Evolutionary conservation across 2,888 invertebrate genomes (phyloP), one percentile per base, ranked within the genome.

Genomic region (Bugulina stolonifera): DNA sequence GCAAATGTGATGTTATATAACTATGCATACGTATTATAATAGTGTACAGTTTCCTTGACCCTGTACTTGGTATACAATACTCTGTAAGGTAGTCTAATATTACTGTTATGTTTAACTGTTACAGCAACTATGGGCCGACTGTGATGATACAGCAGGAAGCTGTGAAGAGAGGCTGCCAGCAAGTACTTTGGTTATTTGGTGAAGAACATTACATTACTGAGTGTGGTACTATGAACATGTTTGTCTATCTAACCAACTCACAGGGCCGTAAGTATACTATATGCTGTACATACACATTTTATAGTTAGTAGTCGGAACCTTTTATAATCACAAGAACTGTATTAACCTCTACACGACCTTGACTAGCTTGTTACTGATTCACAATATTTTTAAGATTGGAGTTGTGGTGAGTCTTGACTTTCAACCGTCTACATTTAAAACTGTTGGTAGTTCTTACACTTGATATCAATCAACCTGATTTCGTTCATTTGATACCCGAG

Each of bases 151-250:
- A 87, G 78, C 83, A 84, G 73, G 79, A 92, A 81, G 91, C 92
- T 70, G 89, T 91, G 79, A 91, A 93, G 0, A 74, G 75, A 32
- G 94, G 93, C 0, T 89, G 94, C 76, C 94, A 97, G 78, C 98
- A 98, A 86, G 94, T 95, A 10, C 85, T 99, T 72, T 99, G 99
- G 99, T 87, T 99, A 55, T 96, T 91, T 81, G 98, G 97, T 1
- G 90, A 93, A 0, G 91, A 98, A 80, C 91, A 95, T 81, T 89
- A 94, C 83, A 82, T 99, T 34, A 98, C 99, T 0, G 99, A 99
- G 88, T 96, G 93, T 69, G 99, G 99, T 72, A 93, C 97, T 22
- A 99, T 99, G 99, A 99, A 99, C 83, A 89, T 99, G 72, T 97
- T 98, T 83, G 88, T 94, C 83, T 90, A 92, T 79, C 91, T 90